Evolutionary conservation across 2,113 vertebrate genomes (phyloP).

Genomic region (Neolamprologus sp.): DNA sequence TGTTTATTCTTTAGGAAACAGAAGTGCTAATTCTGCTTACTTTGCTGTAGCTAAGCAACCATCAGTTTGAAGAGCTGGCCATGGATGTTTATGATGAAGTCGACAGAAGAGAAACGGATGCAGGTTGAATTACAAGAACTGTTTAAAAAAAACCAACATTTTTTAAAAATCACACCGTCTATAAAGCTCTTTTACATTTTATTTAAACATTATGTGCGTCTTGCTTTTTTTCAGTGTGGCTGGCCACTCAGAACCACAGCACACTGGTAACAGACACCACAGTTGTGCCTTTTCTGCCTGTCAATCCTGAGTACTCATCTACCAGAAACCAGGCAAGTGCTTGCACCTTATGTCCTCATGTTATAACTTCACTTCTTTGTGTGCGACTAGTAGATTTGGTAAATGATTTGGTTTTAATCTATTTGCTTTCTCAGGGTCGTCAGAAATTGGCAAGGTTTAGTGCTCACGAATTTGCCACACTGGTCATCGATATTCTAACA

Average conservation of each 20-base stretch:
- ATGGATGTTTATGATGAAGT: conserved; percentile 99
- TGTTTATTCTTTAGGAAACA: neutral
- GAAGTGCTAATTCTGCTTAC: neutral
- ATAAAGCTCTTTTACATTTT: neutral
- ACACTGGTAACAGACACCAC: conserved; percentile 94
- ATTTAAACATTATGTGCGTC: fast-evolving
- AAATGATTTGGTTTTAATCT: neutral
- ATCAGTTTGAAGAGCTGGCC: conserved; percentile 97
- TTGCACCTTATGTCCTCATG: neutral
- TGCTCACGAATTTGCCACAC: conserved; percentile 91
- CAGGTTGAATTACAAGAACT: conserved; percentile 70
- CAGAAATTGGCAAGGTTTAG: conserved; percentile 96
- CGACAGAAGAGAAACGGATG: conserved; percentile 94
- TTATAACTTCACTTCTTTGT: neutral
- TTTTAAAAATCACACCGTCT: fast-evolving
- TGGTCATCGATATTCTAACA: conserved; percentile 94
- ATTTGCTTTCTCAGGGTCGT: conserved; percentile 75
- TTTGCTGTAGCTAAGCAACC: conserved; percentile 85
- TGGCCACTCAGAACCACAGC: conserved; percentile 97
- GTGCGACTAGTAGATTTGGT: neutral
- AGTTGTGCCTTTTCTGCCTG: conserved; percentile 93
- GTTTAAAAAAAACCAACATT: neutral
- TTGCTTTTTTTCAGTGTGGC: conserved; percentile 77
- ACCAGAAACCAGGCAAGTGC: conserved; percentile 92
- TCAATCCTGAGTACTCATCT: conserved; percentile 97